Base-by-base conservation (phyloP, 1,140 invertebrate species). In the Harlomillsia oculata region DNA sequence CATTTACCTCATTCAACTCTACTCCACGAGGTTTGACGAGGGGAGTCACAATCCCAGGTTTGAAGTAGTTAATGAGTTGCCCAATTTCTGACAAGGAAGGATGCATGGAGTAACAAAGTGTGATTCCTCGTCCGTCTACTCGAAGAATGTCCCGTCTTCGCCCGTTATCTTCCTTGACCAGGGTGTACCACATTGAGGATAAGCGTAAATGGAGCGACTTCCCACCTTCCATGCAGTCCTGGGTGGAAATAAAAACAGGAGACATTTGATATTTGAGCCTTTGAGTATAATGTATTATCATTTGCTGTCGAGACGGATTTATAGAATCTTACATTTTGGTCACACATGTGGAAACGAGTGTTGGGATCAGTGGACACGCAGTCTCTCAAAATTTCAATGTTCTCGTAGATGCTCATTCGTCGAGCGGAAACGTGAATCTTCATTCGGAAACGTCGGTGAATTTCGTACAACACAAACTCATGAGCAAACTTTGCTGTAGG, bases 21-120 rank as follows among this genome's bases (percentile, higher is more conserved):
- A n/a, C n/a, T n/a, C n/a, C n/a, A n/a, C n/a, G n/a, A n/a, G 56
- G 68, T 29, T 67, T 59, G 5, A 79, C 78, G 66, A 76, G 78
- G 2, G 77, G 69, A 63, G 74, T 67, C 51, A 81, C 67, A 26
- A 72, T 59, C 25, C 68, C 68, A n/a, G 78, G 76, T 40, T 74
- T 67, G 43, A 81, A 71, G 67, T 78, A 77, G 41, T 71, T 53
- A 25, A 81, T 60, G 62, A 81, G 76, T 30, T 69, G 70, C 34
- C 67, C 67, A 2, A 80, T 65, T 70, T 82, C 80, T 23, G 72
- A 62, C 41, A 74, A 74, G 34, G 81, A 83, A 21, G 77, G 76
- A 66, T 85, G 82, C 13, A 73, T 78, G 2, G 81, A 76, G 61
- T 80, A 83, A 65, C 81, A 84, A 73, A 70, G 3, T 83, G 60